These are phyloP conservation scores for Ptilonorhynchus violaceus DNA, from an alignment of 2,113 vertebrate species.

Conservation along the genomic window DNA sequence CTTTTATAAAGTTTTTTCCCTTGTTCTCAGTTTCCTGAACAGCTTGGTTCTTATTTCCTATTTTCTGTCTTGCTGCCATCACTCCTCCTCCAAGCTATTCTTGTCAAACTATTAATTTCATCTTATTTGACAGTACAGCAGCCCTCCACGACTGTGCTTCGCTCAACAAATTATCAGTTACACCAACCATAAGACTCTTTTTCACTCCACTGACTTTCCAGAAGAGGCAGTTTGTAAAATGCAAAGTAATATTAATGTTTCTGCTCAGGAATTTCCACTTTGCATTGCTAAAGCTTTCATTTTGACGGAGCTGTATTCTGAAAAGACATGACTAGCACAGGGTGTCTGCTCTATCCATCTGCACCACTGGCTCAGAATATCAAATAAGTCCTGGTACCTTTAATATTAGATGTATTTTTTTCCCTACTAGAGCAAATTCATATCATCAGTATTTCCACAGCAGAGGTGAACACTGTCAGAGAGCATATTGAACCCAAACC, in stretches of 20 bases:
- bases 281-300: slow-evolving; percentile 21
- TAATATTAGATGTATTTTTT: not conserved
- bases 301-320: slow-evolving; percentile 9
- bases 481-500: not conserved
- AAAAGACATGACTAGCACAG: not conserved
- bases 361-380: slow-evolving; percentile 11
- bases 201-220: slow-evolving; percentile 7
- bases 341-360: not conserved
- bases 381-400: not conserved
- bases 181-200: slow-evolving; percentile 25
- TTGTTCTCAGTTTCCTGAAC: slow-evolving; percentile 1
- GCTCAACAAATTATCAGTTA: slow-evolving; percentile 33
- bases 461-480: not conserved
- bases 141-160: not conserved
- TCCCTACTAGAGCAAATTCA: not conserved
- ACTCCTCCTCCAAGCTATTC: slow-evolving; percentile 41
- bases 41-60: slow-evolving; percentile 30
- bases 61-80: slow-evolving; percentile 6
- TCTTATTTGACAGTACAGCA: slow-evolving; percentile 20
- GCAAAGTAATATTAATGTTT: slow-evolving; percentile 39
- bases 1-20: not conserved
- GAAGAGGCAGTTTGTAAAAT: slow-evolving; percentile 40
- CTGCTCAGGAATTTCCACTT: slow-evolving; percentile 31
- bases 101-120: slow-evolving; percentile 45
- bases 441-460: not conserved